Conservation (phyloP, 1,140 invertebrate genomes). For the Drosophila miranda region DNA sequence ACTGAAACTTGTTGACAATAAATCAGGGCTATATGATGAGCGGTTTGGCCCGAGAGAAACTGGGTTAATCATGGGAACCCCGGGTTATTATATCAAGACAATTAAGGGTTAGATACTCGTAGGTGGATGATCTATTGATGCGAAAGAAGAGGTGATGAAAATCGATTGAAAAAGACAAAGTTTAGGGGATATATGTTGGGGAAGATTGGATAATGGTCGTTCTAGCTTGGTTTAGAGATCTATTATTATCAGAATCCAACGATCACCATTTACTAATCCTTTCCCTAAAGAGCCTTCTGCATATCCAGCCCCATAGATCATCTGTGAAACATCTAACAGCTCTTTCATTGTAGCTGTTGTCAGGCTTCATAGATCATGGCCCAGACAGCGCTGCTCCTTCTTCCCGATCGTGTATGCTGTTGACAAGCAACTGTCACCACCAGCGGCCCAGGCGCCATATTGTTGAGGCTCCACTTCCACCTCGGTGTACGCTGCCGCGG, state of each 20-base stretch:
- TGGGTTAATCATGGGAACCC: slow-evolving; percentile 45
- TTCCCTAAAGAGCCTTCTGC: slow-evolving; percentile 2
- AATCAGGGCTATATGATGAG: slow-evolving; percentile 34
- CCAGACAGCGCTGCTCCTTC: slow-evolving; percentile 12
- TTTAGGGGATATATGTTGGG: no score
- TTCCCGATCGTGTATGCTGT: slow-evolving; percentile 52
- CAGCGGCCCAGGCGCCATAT: slow-evolving; percentile 61
- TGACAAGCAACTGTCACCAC: slow-evolving; percentile 76
- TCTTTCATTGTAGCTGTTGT: slow-evolving; percentile 40
- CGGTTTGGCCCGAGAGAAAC: slow-evolving; percentile 7
- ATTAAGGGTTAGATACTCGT: no score
- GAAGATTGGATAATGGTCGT: no score
- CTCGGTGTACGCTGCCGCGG: slow-evolving; percentile 21
- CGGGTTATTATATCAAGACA: no score
- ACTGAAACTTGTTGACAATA: slow-evolving; percentile 54
- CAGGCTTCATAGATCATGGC: slow-evolving; percentile 49
- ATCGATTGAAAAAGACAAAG: no score
- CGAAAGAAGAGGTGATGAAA: no score
- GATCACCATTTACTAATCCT: neutral
- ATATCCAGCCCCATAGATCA: slow-evolving; percentile 30
- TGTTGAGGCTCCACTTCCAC: slow-evolving; percentile 51
- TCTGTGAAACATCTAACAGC: slow-evolving; percentile 46
- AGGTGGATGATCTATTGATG: no score
- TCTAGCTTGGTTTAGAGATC: no score
- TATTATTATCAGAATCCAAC: neutral